phyloP scores from a whole-genome alignment of 2,113 vertebrate genomes.

The Siniperca knerii region DNA sequence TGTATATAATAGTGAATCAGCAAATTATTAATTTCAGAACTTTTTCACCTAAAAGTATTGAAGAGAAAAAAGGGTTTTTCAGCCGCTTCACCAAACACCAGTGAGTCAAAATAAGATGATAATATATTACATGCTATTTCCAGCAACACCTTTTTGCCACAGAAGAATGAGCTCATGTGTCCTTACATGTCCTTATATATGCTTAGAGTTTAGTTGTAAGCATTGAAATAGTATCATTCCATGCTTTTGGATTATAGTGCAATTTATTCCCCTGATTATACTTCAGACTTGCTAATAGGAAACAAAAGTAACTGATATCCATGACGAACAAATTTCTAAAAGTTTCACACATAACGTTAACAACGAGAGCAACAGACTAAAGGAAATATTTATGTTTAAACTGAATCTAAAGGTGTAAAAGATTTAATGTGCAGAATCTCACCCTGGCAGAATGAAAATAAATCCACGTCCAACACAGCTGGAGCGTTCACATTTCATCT shows the following conservation, averaged over 20 bases:
- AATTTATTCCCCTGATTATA: conserved; percentile 25
- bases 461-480: conserved; percentile 58
- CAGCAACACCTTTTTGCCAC: neutral
- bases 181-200: neutral
- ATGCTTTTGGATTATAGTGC: conserved; percentile 23
- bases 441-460: conserved; percentile 34
- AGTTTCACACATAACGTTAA: neutral
- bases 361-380: conserved; percentile 9
- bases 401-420: conserved; percentile 22
- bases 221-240: conserved; percentile 1
- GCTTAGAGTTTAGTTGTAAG: neutral
- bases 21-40: neutral
- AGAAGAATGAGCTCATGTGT: neutral
- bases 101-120: neutral
- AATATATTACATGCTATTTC: neutral
- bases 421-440: conserved; percentile 19
- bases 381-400: conserved; percentile 54
- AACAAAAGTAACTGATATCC: conserved; percentile 34
- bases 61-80: neutral
- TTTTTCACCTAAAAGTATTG: neutral
- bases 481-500: conserved; percentile 43
- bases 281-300: conserved; percentile 43
- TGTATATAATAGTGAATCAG: neutral
- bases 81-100: neutral
- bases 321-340: conserved; percentile 24